Conservation (phyloP, 2,797 vertebrate genomes). For the Peromyscus melanophrys region DNA sequence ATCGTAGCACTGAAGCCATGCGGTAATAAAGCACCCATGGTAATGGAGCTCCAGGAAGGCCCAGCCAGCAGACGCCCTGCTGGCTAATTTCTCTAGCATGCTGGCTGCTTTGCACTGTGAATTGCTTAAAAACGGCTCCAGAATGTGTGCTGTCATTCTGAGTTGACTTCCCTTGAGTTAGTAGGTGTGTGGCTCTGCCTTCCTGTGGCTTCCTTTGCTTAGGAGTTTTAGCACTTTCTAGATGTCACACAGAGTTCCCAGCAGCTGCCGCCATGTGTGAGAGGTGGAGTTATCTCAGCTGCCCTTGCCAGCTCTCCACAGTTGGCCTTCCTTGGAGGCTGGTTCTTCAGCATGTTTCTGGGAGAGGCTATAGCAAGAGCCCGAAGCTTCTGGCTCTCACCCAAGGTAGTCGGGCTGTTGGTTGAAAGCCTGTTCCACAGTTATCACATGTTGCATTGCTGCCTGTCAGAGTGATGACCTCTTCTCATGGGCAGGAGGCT, state of each 20-base stretch:
- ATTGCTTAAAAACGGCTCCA: not conserved
- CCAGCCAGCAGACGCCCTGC: fast-evolving
- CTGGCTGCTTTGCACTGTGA: not conserved
- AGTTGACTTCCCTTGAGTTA: not conserved
- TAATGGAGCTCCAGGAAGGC: not conserved
- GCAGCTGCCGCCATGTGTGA: too few species aligned
- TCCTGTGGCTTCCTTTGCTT: fast-evolving
- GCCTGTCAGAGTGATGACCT: fast-evolving
- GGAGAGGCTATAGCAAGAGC: not conserved
- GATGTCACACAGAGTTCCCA: fast-evolving
- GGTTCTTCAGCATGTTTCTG: fast-evolving
- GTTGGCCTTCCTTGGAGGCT: fast-evolving
- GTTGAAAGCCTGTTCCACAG: not conserved
- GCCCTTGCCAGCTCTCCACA: too few species aligned
- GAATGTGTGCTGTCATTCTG: not conserved
- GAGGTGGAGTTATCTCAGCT: not conserved
- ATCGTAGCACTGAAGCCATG: not conserved
- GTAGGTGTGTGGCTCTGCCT: not conserved
- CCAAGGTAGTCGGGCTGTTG: fast-evolving
- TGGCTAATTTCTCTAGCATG: not conserved
- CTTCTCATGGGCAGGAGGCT: not conserved
- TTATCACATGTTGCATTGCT: too few species aligned
- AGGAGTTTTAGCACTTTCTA: not conserved
- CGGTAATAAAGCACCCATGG: fast-evolving
- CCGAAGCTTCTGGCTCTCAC: not conserved